Conservation (phyloP, 2,888 invertebrate genomes). For the Polylopha cassiicola region DNA sequence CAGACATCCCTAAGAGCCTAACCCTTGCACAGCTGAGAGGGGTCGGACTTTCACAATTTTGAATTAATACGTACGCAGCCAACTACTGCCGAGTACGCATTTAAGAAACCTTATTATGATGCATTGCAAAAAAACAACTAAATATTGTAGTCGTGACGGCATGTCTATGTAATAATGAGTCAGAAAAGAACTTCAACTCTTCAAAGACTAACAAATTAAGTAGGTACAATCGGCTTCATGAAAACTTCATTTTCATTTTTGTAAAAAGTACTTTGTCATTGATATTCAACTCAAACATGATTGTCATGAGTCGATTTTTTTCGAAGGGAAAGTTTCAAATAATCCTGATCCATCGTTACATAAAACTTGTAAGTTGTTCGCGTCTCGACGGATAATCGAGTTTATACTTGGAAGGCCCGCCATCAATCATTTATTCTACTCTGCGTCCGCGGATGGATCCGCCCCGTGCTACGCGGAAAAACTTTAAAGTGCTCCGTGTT, state of each 20-base stretch:
- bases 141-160: background rate
- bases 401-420: conserved; percentile 74
- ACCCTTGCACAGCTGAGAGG: conserved; percentile 23
- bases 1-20: conserved; percentile 27
- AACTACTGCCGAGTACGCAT: conserved; percentile 7
- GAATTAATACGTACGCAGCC: conserved; percentile 19
- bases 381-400: conserved; percentile 77
- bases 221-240: too few relatives aligned
- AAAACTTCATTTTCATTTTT: too few relatives aligned
- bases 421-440: conserved; percentile 75
- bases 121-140: background rate
- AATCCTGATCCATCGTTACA: conserved; percentile 77
- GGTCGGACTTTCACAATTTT: conserved; percentile 20
- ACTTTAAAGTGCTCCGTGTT: conserved; percentile 70
- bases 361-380: conserved; percentile 77
- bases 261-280: conserved; percentile 39
- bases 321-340: conserved; percentile 61
- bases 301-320: conserved; percentile 72
- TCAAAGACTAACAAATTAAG: too few relatives aligned
- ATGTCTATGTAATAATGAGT: too few relatives aligned
- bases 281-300: conserved; percentile 71
- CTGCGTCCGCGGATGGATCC: conserved; percentile 50
- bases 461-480: conserved; percentile 54
- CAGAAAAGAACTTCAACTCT: too few relatives aligned
- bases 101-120: conserved; percentile 2